Percentiles rank a stretch among this genome's conserved stretches.
These are phyloP conservation scores for Rosalia funebris DNA, from an alignment of 2,888 invertebrate genomes.

Conservation along the genomic window DNA sequence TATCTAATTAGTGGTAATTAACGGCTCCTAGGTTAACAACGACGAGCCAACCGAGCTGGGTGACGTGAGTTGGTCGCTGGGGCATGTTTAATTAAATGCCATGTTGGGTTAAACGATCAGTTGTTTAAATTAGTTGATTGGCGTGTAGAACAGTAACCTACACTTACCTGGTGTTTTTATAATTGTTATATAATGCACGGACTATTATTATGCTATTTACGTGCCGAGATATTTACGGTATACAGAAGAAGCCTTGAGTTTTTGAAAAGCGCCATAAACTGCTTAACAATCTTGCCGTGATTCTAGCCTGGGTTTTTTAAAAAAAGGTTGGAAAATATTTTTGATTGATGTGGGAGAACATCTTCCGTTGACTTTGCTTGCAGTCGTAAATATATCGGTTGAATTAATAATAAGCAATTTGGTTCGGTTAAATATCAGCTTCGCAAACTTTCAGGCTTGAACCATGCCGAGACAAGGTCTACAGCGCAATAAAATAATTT, in stretches of 20 bases:
- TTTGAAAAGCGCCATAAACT: too few species aligned
- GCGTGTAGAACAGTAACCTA: slow-evolving; percentile 50
- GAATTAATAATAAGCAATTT: not conserved
- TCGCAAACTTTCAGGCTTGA: too few species aligned
- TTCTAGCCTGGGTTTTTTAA: too few species aligned
- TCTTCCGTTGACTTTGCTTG: not conserved
- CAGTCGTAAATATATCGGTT: slow-evolving; percentile 1
- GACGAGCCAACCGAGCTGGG: slow-evolving; percentile 11
- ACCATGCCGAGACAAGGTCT: too few species aligned
- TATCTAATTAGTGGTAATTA: slow-evolving; percentile 46
- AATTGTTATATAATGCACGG: slow-evolving; percentile 28
- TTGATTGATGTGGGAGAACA: slow-evolving; percentile 17
- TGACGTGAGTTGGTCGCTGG: slow-evolving; percentile 20
- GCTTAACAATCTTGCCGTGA: too few species aligned
- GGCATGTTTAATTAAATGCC: slow-evolving; percentile 48
- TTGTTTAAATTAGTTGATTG: slow-evolving; percentile 53
- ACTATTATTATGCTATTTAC: slow-evolving; percentile 13
- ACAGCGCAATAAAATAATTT: too few species aligned
- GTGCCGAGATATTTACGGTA: not conserved
- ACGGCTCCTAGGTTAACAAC: slow-evolving; percentile 39
- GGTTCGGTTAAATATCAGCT: not conserved
- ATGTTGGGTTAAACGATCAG: slow-evolving; percentile 50
- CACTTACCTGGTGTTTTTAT: slow-evolving; percentile 41
- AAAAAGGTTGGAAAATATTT: too few species aligned
- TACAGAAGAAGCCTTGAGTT: too few species aligned